Conservation (phyloP, 2,888 invertebrate species). For the Exephanes ischioxanthus region DNA sequence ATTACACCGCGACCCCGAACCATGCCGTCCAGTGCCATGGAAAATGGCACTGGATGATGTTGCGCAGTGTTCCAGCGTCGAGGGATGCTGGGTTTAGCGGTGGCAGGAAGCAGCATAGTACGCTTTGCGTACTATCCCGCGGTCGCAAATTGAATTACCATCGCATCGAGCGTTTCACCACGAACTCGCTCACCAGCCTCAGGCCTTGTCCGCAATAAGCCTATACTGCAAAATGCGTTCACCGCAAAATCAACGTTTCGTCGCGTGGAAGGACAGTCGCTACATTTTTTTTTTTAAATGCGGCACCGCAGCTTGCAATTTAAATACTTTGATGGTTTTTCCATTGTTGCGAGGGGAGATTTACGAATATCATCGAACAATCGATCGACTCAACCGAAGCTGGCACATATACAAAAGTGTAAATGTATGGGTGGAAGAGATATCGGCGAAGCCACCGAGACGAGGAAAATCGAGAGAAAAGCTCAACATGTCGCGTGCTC, state of each 20-base stretch:
- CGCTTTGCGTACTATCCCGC: constrained; percentile 50
- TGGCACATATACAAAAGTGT: neutral
- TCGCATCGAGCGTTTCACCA: constrained; percentile 56
- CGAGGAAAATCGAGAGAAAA: constrained; percentile 11
- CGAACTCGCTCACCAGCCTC: constrained; percentile 36
- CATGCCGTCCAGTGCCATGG: neutral
- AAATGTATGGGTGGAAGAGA: neutral
- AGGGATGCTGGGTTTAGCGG: constrained; percentile 34
- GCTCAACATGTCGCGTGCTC: constrained; percentile 35
- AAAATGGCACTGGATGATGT: neutral
- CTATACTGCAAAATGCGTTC: constrained; percentile 38
- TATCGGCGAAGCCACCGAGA: constrained; percentile 1
- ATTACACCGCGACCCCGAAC: neutral
- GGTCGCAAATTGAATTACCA: constrained; percentile 61
- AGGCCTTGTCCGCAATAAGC: constrained; percentile 34
- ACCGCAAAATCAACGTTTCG: constrained; percentile 27
- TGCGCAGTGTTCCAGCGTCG: neutral
- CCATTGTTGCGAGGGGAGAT: neutral
- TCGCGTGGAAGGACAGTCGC: neutral
- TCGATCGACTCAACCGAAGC: neutral
- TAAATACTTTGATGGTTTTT: neutral
- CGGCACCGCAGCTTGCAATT: neutral
- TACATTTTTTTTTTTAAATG: neutral
- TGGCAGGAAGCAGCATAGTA: constrained; percentile 29
- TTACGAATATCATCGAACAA: constrained; percentile 2